Conservation (phyloP, 2,113 vertebrate species). For the Damaliscus lunatus region DNA sequence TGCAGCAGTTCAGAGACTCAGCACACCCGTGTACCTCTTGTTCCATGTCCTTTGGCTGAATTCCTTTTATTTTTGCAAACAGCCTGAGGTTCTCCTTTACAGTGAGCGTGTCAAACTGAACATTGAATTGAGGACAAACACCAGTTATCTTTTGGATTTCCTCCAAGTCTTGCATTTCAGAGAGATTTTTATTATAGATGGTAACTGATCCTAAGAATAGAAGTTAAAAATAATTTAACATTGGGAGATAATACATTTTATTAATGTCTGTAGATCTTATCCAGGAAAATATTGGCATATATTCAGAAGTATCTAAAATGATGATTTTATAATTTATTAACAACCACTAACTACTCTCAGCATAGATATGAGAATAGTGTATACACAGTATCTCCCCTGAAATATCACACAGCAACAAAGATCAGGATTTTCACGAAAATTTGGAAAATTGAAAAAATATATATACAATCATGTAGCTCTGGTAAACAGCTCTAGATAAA, state of each 20-base stretch:
- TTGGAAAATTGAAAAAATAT: background rate
- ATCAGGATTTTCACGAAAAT: background rate
- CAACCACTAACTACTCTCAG: background rate
- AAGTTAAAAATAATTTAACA: constrained; percentile 5
- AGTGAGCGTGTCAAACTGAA: constrained; percentile 91
- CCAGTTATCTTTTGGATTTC: constrained; percentile 88
- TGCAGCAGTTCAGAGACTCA: background rate
- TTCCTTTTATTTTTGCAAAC: constrained; percentile 93
- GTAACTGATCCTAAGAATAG: constrained; percentile 82
- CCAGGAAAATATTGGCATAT: background rate
- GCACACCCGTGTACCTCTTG: constrained; percentile 78
- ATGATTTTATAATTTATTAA: background rate
- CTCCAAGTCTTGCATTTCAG: constrained; percentile 83
- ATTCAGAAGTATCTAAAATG: background rate
- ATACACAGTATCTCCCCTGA: background rate
- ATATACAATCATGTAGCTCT: background rate
- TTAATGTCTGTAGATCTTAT: background rate
- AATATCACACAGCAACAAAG: background rate
- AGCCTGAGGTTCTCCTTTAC: constrained; percentile 93
- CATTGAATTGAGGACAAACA: constrained; percentile 92
- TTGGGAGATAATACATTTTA: background rate
- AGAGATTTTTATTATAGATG: constrained; percentile 85
- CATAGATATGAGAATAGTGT: background rate
- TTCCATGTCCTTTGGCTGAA: constrained; percentile 80
- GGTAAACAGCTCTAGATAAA: background rate